phyloP scores from a whole-genome alignment of 2,797 vertebrate genomes.

The Argyrosomus regius region DNA sequence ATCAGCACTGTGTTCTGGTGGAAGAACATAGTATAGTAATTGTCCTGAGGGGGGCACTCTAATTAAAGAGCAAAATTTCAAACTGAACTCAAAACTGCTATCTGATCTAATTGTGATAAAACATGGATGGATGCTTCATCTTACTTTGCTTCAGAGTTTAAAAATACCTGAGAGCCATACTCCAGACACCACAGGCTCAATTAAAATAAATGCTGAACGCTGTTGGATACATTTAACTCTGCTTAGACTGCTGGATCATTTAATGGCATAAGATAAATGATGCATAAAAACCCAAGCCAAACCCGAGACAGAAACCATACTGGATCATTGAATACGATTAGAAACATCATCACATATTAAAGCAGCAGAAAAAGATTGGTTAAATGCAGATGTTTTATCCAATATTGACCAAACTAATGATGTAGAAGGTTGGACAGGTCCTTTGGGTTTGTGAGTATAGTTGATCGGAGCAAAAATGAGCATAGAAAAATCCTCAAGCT shows the following conservation, averaged over 20 bases:
- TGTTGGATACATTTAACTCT: neutral
- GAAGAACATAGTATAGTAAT: slow-evolving; percentile 44
- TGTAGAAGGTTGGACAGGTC: neutral
- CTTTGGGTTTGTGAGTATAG: neutral
- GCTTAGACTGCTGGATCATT: neutral
- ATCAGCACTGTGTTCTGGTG: slow-evolving; percentile 39
- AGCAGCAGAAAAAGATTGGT: neutral
- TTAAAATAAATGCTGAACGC: neutral
- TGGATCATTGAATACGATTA: neutral
- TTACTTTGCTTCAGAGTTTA: slow-evolving; percentile 19
- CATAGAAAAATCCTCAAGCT: no score
- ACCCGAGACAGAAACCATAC: neutral
- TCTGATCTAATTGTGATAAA: slow-evolving; percentile 40
- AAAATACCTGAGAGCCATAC: slow-evolving; percentile 27
- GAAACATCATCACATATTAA: neutral
- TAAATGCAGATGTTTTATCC: neutral
- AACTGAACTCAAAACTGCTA: slow-evolving; percentile 21
- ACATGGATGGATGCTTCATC: slow-evolving; percentile 9
- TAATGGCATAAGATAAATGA: neutral
- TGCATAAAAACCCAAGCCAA: neutral
- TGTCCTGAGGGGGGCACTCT: slow-evolving; percentile 35
- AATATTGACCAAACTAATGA: neutral
- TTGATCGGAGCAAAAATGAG: neutral
- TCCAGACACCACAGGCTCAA: neutral
- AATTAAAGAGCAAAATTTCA: slow-evolving; percentile 50